Conservation (phyloP, 2,113 vertebrate genomes). For the Pagrus major region DNA sequence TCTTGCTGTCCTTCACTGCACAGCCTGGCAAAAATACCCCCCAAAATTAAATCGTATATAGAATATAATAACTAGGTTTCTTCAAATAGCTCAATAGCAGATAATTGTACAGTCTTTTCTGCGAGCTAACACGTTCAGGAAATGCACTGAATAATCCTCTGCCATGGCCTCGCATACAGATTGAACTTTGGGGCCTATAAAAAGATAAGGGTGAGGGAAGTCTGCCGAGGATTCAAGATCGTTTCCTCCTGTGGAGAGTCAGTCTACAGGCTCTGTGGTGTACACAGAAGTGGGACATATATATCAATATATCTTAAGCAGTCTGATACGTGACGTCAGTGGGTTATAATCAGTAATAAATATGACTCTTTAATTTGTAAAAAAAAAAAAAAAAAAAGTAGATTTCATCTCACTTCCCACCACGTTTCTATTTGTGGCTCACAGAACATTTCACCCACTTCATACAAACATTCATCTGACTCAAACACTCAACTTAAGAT, state of each 20-base stretch:
- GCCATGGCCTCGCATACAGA: conserved; percentile 51
- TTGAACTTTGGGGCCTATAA: conserved; percentile 38
- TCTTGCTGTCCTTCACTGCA: background rate
- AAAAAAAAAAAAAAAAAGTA: too few relatives aligned
- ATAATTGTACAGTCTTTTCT: conserved; percentile 37
- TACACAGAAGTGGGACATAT: background rate
- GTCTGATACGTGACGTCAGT: background rate
- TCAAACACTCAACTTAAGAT: too few relatives aligned
- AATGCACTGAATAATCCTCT: conserved; percentile 38
- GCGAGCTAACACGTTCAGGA: conserved; percentile 30
- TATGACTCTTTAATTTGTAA: background rate
- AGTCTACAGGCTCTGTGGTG: background rate
- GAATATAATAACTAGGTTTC: conserved; percentile 5
- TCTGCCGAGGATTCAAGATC: conserved; percentile 4
- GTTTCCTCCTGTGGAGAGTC: background rate
- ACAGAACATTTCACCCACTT: background rate
- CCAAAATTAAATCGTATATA: background rate
- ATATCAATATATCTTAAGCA: background rate
- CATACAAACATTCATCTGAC: background rate
- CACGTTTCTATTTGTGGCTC: background rate
- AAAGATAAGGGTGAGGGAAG: conserved; percentile 31
- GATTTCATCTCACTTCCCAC: background rate
- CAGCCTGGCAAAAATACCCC: background rate
- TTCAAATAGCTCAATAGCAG: conserved; percentile 28
- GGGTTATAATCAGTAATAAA: background rate